A percentile compares a stretch with the other conserved stretches of the same genome.
Conservation (phyloP, 2,797 vertebrate genomes). For the Eulemur mongoz region DNA sequence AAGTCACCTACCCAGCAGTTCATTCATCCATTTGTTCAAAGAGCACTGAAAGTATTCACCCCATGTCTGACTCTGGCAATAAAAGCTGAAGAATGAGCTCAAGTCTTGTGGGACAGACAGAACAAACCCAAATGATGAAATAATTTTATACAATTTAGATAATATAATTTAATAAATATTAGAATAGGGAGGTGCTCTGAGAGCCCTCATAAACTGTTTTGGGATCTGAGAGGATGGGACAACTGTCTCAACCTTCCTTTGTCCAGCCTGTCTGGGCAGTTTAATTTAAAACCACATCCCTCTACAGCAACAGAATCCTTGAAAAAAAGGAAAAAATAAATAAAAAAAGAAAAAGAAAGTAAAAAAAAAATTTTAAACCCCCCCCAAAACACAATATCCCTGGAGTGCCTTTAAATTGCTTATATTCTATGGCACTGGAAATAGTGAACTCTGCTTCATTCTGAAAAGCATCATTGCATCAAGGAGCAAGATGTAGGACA, state of each 20-base stretch:
- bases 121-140: background rate
- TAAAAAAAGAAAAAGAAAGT: too few relatives aligned
- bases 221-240: background rate
- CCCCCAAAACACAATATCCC: background rate
- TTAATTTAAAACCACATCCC: conserved; percentile 20
- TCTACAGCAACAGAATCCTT: too few relatives aligned
- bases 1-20: background rate
- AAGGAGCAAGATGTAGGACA: background rate
- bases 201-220: background rate
- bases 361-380: too few relatives aligned
- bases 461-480: background rate
- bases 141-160: background rate
- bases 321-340: too few relatives aligned
- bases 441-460: background rate
- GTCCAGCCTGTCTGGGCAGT: background rate
- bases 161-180: background rate
- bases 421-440: background rate
- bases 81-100: background rate
- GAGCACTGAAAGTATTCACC: background rate
- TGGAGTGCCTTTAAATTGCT: background rate
- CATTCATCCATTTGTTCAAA: background rate
- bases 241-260: background rate
- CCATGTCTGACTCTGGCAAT: background rate
- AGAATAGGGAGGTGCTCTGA: background rate
- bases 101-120: background rate